Evolutionary conservation across 2,113 vertebrate genomes (phyloP).

Genomic region (Empidonax traillii): DNA sequence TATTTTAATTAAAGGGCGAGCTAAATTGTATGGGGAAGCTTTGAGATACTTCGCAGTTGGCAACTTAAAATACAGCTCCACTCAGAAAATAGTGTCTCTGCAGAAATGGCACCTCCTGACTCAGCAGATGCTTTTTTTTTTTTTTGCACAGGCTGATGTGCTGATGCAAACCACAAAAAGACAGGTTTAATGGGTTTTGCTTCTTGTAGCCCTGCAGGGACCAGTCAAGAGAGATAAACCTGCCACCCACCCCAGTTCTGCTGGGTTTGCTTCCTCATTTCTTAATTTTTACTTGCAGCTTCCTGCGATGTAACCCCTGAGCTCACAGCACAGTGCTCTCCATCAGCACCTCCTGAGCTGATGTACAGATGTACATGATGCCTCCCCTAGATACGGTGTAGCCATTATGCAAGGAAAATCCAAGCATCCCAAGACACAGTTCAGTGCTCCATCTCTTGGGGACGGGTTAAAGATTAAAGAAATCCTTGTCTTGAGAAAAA

Average conservation of each 20-base stretch:
- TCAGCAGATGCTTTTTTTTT: slow-evolving; percentile 26
- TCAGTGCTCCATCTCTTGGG: background rate
- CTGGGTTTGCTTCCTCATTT: background rate
- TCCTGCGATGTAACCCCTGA: background rate
- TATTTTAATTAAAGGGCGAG: slow-evolving; percentile 64
- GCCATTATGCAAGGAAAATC: background rate
- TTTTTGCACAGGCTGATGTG: slow-evolving; percentile 21
- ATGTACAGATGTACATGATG: fast-evolving
- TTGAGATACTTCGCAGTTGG: slow-evolving; percentile 18
- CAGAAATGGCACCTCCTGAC: slow-evolving; percentile 53
- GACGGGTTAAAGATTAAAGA: background rate
- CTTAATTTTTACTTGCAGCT: background rate
- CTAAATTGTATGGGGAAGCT: slow-evolving; percentile 15
- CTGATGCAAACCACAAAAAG: background rate
- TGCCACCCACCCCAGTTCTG: background rate
- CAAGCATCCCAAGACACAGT: background rate
- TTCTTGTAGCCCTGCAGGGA: slow-evolving; percentile 22
- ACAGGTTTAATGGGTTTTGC: slow-evolving; percentile 11
- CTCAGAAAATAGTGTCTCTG: slow-evolving; percentile 31
- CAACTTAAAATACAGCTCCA: slow-evolving; percentile 21
- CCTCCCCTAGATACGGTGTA: fast-evolving
- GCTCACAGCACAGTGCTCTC: background rate
- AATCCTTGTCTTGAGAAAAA: background rate
- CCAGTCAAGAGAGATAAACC: background rate
- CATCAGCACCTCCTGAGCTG: background rate